These are phyloP conservation scores for Lepidonotus clava DNA, from an alignment of 2,888 invertebrate genomes.

Conservation along the genomic window DNA sequence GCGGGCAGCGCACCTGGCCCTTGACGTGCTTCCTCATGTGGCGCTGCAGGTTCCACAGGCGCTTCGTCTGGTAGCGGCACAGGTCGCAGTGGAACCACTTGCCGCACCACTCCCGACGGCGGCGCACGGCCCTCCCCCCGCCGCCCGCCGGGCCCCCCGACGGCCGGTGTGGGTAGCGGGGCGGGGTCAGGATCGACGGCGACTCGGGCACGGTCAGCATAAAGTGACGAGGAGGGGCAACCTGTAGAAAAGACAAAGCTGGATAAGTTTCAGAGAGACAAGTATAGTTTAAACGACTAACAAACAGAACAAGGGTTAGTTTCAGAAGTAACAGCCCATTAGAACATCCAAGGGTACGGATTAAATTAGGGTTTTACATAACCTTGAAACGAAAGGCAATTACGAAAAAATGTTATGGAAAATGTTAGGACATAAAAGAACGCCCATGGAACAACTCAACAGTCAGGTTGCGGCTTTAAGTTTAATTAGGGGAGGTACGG, in stretches of 20 bases:
- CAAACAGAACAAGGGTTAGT: too few relatives aligned
- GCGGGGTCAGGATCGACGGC: constrained; percentile 24
- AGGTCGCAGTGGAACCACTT: constrained; percentile 38
- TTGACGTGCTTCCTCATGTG: constrained; percentile 27
- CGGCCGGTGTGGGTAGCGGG: neutral
- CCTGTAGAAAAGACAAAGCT: neutral
- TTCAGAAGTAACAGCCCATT: too few relatives aligned
- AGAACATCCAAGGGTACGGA: too few relatives aligned
- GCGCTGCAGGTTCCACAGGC: constrained; percentile 40
- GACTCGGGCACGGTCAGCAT: neutral
- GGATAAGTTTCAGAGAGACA: neutral
- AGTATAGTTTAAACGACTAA: too few relatives aligned
- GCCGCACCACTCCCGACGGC: constrained; percentile 38
- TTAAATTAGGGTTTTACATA: too few relatives aligned
- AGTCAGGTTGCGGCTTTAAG: too few relatives aligned
- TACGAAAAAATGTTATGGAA: too few relatives aligned
- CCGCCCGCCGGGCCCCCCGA: neutral
- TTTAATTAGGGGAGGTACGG: too few relatives aligned
- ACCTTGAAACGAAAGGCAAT: too few relatives aligned
- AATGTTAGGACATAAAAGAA: too few relatives aligned
- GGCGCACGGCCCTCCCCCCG: neutral
- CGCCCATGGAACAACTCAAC: too few relatives aligned
- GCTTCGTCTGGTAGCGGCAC: constrained; percentile 40
- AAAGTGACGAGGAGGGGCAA: neutral
- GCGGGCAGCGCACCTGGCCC: neutral